phyloP scores from a whole-genome alignment of 2,113 vertebrate genomes.

The Chaetodon auriga region DNA sequence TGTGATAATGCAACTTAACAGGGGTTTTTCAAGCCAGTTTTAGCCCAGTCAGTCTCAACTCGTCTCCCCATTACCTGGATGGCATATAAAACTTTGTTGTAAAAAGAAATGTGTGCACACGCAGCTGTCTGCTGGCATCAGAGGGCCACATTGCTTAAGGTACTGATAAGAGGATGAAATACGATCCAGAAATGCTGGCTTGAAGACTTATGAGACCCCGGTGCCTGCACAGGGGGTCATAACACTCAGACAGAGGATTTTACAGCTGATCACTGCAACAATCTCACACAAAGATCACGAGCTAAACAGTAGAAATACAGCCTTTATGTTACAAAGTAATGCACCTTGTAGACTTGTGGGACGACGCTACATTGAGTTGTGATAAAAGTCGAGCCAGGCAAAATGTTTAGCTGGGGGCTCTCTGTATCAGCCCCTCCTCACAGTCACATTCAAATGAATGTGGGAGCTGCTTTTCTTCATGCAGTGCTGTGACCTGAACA shows the following conservation, averaged over 20 bases:
- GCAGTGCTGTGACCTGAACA: background rate
- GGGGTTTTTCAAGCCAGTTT: background rate
- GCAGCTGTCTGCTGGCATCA: background rate
- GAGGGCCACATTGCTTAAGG: background rate
- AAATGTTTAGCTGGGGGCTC: background rate
- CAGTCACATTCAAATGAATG: background rate
- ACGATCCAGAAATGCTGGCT: background rate
- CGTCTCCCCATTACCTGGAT: background rate
- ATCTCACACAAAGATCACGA: too few relatives aligned
- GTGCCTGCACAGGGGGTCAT: too few relatives aligned
- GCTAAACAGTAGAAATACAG: too few relatives aligned
- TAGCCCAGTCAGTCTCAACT: background rate
- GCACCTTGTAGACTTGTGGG: too few relatives aligned
- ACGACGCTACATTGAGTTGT: too few relatives aligned
- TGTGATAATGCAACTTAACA: background rate
- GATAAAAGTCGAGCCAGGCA: background rate
- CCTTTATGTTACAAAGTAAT: too few relatives aligned
- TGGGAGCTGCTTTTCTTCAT: background rate
- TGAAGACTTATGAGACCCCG: constrained; percentile 4
- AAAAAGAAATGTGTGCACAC: too few relatives aligned
- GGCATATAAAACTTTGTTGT: background rate
- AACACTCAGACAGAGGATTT: background rate
- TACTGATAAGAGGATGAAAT: background rate
- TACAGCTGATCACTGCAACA: too few relatives aligned
- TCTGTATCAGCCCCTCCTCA: background rate